Conservation (phyloP, 1,140 invertebrate species). For the Tetramorium simillimum region DNA sequence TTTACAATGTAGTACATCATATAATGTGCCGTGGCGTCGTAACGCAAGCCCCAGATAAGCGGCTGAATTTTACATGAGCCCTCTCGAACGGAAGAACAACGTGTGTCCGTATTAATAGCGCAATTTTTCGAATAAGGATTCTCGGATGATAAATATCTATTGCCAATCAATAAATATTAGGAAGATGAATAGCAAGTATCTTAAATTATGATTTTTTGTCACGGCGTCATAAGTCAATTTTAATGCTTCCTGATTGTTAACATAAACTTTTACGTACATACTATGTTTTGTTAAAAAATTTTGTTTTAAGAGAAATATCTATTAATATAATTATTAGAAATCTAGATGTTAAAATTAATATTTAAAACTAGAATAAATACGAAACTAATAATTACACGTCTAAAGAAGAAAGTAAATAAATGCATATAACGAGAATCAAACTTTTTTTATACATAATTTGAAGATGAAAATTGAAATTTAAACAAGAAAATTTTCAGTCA, state of each 20-base stretch:
- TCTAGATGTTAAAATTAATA: background rate
- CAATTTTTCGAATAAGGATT: background rate
- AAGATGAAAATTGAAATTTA: background rate
- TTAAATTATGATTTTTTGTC: background rate
- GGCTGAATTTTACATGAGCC: constrained; percentile 68
- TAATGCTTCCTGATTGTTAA: background rate
- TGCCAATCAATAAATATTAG: background rate
- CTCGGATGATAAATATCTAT: constrained; percentile 12
- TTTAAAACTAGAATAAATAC: background rate
- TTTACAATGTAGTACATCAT: constrained; percentile 60
- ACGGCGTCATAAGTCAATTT: background rate
- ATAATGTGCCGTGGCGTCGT: constrained; percentile 36
- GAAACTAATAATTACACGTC: background rate
- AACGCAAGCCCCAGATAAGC: constrained; percentile 29
- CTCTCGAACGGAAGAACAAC: constrained; percentile 34
- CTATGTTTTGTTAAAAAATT: background rate
- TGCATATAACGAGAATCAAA: background rate
- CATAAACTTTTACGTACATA: background rate
- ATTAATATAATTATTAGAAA: background rate
- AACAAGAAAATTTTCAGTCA: background rate
- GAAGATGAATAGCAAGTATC: background rate
- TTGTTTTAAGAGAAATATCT: background rate
- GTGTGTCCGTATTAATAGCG: background rate
- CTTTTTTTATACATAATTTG: background rate
- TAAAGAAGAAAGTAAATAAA: background rate